A percentile compares a stretch with the other conserved stretches of the same genome.
Conservation (phyloP, 2,888 invertebrate genomes). For the Harpalus rubripes region DNA sequence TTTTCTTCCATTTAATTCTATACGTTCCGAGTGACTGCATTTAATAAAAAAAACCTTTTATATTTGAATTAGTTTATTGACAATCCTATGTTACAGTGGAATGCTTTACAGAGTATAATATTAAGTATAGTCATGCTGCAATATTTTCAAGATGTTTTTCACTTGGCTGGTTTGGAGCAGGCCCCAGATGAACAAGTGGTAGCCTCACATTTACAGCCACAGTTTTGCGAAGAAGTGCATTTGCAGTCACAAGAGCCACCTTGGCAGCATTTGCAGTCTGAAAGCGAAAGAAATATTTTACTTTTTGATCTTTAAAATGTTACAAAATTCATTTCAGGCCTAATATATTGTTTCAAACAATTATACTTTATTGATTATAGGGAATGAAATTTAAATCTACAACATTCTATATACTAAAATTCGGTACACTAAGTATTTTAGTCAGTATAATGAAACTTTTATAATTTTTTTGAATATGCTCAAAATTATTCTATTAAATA, state of each 20-base stretch:
- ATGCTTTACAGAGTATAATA: not conserved
- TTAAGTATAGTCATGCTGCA: not conserved
- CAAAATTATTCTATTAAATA: too few species aligned
- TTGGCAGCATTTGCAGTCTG: constrained; percentile 48
- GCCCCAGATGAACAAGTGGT: constrained; percentile 54
- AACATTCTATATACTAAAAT: too few species aligned
- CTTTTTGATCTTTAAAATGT: too few species aligned
- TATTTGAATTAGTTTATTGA: not conserved
- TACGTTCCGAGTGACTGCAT: not conserved
- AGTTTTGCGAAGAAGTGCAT: constrained; percentile 55
- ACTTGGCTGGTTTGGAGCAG: constrained; percentile 56
- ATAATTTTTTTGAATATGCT: too few species aligned
- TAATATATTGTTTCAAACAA: too few species aligned
- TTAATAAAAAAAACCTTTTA: constrained; percentile 7
- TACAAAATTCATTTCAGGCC: too few species aligned
- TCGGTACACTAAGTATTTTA: too few species aligned
- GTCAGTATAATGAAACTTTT: too few species aligned
- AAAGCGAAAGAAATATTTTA: not conserved
- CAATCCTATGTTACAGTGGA: not conserved
- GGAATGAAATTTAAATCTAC: too few species aligned
- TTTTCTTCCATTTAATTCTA: not conserved
- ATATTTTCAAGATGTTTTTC: not conserved
- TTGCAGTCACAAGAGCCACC: constrained; percentile 50
- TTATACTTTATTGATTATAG: too few species aligned
- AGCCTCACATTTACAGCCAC: constrained; percentile 62